Conservation (phyloP, 2,113 vertebrate species). For the Aplodontia rufa region DNA sequence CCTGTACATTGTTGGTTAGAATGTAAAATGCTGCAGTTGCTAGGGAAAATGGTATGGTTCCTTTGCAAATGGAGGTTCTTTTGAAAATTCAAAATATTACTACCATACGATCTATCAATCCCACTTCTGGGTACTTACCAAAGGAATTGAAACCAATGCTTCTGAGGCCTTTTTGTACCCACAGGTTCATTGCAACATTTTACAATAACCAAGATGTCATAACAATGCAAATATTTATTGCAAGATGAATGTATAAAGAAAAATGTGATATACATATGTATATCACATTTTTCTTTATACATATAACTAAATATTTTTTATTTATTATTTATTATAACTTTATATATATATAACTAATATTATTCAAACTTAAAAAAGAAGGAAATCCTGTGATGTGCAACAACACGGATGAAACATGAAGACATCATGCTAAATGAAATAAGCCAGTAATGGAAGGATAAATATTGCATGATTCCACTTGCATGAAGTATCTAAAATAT, state of each 20-base stretch:
- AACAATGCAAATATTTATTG: neutral
- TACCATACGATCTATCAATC: neutral
- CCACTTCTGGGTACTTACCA: too few species aligned
- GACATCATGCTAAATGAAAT: neutral
- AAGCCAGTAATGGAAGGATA: neutral
- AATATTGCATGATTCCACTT: neutral
- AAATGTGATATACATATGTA: too few species aligned
- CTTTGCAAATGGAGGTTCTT: neutral
- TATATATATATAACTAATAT: too few species aligned
- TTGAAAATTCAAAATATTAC: neutral
- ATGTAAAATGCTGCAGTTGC: neutral
- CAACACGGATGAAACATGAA: neutral
- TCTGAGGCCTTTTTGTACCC: neutral
- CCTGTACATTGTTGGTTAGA: neutral
- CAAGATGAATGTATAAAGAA: too few species aligned
- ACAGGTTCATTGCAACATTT: neutral
- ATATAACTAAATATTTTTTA: too few species aligned
- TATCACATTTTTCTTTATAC: too few species aligned
- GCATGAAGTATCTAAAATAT: neutral
- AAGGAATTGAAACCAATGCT: neutral
- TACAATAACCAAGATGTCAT: neutral
- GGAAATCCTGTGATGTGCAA: neutral
- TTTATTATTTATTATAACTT: too few species aligned
- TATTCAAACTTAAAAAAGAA: neutral
- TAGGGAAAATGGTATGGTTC: neutral